A percentile compares a stretch with the other conserved stretches of the same genome.
Conservation (phyloP, 2,888 invertebrate species). For the Helobdella robusta region DNA sequence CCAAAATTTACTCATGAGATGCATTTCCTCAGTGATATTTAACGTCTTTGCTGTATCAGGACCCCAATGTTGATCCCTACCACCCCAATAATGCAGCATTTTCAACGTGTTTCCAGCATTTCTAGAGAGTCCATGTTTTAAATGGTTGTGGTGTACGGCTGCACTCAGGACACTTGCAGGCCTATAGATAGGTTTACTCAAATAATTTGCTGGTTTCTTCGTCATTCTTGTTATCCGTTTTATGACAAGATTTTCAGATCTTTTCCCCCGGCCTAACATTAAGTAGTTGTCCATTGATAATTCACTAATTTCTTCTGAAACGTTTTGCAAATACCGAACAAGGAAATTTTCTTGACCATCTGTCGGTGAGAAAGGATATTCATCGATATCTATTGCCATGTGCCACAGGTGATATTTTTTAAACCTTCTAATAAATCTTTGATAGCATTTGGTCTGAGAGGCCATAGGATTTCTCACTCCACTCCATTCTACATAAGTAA, state of each 20-base stretch:
- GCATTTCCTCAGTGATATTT: conserved; percentile 30
- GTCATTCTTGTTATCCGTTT: conserved; percentile 35
- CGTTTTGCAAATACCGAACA: conserved; percentile 28
- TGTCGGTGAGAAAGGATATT: conserved; percentile 35
- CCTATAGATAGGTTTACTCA: conserved; percentile 34
- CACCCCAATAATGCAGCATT: conserved; percentile 38
- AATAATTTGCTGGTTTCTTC: conserved; percentile 32
- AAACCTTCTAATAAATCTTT: conserved; percentile 30
- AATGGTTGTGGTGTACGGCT: conserved; percentile 29
- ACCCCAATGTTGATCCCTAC: conserved; percentile 36
- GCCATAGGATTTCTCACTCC: conserved; percentile 30
- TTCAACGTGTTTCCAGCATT: conserved; percentile 27
- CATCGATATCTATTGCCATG: conserved; percentile 37
- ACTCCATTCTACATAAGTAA: conserved; percentile 31
- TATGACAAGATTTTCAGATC: conserved; percentile 29
- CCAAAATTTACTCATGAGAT: conserved; percentile 25
- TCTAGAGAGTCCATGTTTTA: conserved; percentile 23
- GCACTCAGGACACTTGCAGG: conserved; percentile 27
- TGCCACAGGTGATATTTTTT: conserved; percentile 32
- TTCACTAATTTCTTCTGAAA: conserved; percentile 25
- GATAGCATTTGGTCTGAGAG: conserved; percentile 37
- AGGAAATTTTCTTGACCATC: conserved; percentile 34
- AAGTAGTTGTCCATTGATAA: conserved; percentile 34
- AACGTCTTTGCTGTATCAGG: conserved; percentile 34
- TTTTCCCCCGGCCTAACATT: conserved; percentile 35